Conservation (phyloP, 2,888 invertebrate genomes). For the Andricus quercusramuli region DNA sequence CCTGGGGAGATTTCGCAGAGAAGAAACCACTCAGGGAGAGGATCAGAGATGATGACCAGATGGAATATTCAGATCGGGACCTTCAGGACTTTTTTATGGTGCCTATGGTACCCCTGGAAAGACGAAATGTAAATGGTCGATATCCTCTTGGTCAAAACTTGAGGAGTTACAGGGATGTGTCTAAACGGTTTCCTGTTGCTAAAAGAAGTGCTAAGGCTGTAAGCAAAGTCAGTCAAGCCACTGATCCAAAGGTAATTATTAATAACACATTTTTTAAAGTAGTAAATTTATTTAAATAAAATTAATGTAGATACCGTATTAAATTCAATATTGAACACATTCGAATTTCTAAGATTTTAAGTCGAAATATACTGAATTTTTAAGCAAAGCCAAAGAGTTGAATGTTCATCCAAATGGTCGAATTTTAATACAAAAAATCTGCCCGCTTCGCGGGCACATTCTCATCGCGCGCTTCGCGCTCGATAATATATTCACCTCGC, state of each 20-base stretch:
- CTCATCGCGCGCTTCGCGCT: too few relatives aligned
- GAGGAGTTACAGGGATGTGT: slow-evolving; percentile 60
- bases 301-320: too few relatives aligned
- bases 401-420: too few relatives aligned
- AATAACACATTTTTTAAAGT: not conserved
- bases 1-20: slow-evolving; percentile 63
- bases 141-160: slow-evolving; percentile 69
- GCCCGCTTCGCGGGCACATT: too few relatives aligned
- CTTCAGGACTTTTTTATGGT: slow-evolving; percentile 55
- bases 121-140: slow-evolving; percentile 70
- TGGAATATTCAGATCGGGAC: slow-evolving; percentile 57
- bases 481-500: too few relatives aligned
- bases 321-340: too few relatives aligned
- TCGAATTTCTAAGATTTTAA: too few relatives aligned
- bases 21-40: slow-evolving; percentile 53
- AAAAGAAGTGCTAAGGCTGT: slow-evolving; percentile 72
- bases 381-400: too few relatives aligned
- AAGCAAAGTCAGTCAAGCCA: slow-evolving; percentile 64
- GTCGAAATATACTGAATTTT: too few relatives aligned
- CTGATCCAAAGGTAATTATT: slow-evolving; percentile 71
- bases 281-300: too few relatives aligned
- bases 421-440: too few relatives aligned
- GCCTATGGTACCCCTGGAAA: slow-evolving; percentile 53
- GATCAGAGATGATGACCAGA: slow-evolving; percentile 54
- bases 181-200: slow-evolving; percentile 70